These are phyloP conservation scores for Euclidia mi DNA, from an alignment of 2,888 invertebrate species.

Conservation along the genomic window DNA sequence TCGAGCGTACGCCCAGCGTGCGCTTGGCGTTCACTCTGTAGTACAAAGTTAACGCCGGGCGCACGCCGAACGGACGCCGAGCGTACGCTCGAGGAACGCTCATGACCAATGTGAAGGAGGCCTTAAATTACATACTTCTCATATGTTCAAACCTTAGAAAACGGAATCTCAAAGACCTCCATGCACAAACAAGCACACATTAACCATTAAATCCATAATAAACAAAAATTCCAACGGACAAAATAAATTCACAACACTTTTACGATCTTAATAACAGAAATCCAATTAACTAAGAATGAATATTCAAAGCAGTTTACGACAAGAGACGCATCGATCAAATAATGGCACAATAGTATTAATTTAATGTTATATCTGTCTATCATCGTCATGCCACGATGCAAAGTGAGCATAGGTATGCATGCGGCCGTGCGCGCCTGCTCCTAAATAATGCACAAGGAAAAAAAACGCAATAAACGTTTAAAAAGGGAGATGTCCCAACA, in stretches of 20 bases:
- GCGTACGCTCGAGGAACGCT: too few species aligned
- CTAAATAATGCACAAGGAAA: constrained; percentile 66
- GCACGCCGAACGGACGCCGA: too few species aligned
- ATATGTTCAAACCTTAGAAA: background rate
- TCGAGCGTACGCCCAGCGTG: too few species aligned
- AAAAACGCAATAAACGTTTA: constrained; percentile 79
- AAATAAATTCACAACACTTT: constrained; percentile 56
- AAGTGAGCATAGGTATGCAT: constrained; percentile 69
- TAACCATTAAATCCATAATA: constrained; percentile 17
- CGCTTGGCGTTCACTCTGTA: too few species aligned
- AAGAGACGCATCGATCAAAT: constrained; percentile 60
- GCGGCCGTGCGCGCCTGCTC: constrained; percentile 59
- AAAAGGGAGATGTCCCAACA: constrained; percentile 79
- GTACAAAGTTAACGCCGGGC: too few species aligned
- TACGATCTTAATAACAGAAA: constrained; percentile 70
- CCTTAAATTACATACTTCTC: background rate
- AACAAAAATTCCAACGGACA: constrained; percentile 45
- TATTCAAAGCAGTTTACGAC: constrained; percentile 70
- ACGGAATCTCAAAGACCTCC: constrained; percentile 7
- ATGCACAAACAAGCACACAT: constrained; percentile 14
- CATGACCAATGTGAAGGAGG: too few species aligned
- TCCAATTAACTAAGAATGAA: constrained; percentile 75
- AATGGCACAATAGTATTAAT: constrained; percentile 55
- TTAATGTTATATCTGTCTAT: constrained; percentile 49
- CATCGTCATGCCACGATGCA: constrained; percentile 56